Evolutionary conservation across 2,113 vertebrate species (phyloP), one percentile per base, ranked within the genome.

Genomic region (Mungos mungo): DNA sequence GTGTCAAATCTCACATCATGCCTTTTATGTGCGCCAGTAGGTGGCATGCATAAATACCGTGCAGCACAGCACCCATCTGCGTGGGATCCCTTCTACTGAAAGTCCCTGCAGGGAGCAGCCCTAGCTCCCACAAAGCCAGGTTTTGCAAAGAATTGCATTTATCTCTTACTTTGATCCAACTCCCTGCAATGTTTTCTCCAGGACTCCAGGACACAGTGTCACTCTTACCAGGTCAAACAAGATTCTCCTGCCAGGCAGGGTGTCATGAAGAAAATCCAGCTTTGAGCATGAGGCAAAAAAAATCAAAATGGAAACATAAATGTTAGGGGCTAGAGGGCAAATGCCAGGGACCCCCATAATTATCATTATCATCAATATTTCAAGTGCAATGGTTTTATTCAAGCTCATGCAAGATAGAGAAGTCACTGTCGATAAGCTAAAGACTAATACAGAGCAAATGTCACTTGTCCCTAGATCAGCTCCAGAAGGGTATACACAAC

Each of bases 1-100:
- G 14, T 68, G 13, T 60, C 50, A 35, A 47, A 7, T 35, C 72
- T 94, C 81, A 66, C 65, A 14, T 63, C 29, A 57, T 82, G 50
- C 65, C 60, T 93, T 97, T 5, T 31, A 57, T 83, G 96, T 82
- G 60, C 41, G 76, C 92, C 93, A 98, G 97, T 93, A 95, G 90
- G 94, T 97, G 96, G 86, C 95, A 94, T 69, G 82, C 35, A 68
- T 88, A 96, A 96, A 96, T 41, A 4, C 60, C 27, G 21, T 5
- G 88, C 90, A 76, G 88, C 54, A 57, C 63, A 41, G 54, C 33
- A 80, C 74, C 35, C 7, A 27, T 25, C 41, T 82, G 47, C 8
- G 25, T 1, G 6, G 89, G 88, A 86, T 77, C 41, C 41, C 0
- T 0, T 7, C 31, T 60, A 50, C 9, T 80, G 60, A 97, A 93